These are phyloP conservation scores for Dolomedes plantarius DNA, from an alignment of 2,888 invertebrate genomes.

Conservation along the genomic window DNA sequence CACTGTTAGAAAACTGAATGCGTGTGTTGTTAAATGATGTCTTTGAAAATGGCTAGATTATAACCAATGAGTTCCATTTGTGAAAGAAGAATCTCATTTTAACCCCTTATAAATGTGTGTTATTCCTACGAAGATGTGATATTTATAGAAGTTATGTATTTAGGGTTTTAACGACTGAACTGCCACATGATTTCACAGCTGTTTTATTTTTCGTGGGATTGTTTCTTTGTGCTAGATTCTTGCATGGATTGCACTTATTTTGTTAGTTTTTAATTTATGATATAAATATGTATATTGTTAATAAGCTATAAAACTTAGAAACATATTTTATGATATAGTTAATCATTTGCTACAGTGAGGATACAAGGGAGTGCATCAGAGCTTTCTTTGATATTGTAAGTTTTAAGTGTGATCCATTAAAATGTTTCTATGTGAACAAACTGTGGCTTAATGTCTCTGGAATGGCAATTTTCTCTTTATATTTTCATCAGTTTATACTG, in stretches of 20 bases:
- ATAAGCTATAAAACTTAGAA: background rate
- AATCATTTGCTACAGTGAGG: background rate
- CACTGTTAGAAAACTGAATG: too few species aligned
- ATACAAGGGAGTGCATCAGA: background rate
- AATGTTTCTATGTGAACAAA: background rate
- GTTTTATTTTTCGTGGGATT: slow-evolving; percentile 6
- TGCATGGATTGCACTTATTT: slow-evolving; percentile 3
- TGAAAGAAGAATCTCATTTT: too few species aligned
- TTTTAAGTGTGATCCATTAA: slow-evolving; percentile 7
- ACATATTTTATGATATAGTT: slow-evolving; percentile 1
- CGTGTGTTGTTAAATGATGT: too few species aligned
- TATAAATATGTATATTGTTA: background rate
- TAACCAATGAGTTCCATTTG: too few species aligned
- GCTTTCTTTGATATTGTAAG: slow-evolving; percentile 9
- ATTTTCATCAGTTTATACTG: background rate
- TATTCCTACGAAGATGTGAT: too few species aligned
- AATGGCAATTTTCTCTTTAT: background rate
- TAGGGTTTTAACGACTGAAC: too few species aligned
- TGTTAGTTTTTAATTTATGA: background rate
- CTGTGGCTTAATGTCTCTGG: background rate
- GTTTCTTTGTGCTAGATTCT: slow-evolving; percentile 2
- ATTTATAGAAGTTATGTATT: too few species aligned
- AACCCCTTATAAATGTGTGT: too few species aligned
- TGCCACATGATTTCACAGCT: slow-evolving; percentile 16
- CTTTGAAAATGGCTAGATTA: too few species aligned